A percentile compares a stretch with the other conserved stretches of the same genome.
Evolutionary conservation across 2,797 vertebrate genomes (phyloP).

Genomic region (Tenualosa thibaudeaui): DNA sequence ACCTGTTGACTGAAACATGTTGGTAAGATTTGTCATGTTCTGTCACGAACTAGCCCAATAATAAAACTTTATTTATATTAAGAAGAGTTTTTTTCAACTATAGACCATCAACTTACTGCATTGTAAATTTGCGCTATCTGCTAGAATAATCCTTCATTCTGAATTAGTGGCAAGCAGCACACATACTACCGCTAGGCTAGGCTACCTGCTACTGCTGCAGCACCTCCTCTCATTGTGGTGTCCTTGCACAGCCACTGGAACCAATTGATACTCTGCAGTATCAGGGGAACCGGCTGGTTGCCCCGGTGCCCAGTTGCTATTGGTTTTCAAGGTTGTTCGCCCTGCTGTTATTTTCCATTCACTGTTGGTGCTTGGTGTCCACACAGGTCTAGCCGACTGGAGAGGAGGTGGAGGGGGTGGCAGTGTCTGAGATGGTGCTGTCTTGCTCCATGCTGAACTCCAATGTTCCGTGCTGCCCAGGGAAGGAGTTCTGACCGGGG

Average conservation of each 20-base stretch:
- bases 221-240: background rate
- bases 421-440: background rate
- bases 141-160: background rate
- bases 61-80: no score
- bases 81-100: no score
- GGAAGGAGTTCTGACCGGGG: background rate
- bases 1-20: no score
- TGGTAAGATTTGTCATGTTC: no score
- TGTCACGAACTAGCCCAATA: no score
- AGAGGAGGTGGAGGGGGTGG: background rate
- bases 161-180: background rate
- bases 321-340: constrained; percentile 17
- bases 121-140: no score
- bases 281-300: background rate
- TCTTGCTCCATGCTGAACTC: background rate
- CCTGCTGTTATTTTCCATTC: constrained; percentile 7
- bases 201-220: background rate
- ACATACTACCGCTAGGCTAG: background rate
- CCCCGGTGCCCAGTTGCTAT: background rate
- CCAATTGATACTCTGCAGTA: constrained; percentile 17
- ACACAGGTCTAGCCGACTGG: background rate
- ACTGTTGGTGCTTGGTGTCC: background rate
- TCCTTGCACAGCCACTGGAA: background rate
- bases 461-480: background rate
- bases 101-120: no score